Evolutionary conservation across 2,113 vertebrate species (phyloP), one percentile per base, ranked within the genome.

Genomic region (Pagrus major): DNA sequence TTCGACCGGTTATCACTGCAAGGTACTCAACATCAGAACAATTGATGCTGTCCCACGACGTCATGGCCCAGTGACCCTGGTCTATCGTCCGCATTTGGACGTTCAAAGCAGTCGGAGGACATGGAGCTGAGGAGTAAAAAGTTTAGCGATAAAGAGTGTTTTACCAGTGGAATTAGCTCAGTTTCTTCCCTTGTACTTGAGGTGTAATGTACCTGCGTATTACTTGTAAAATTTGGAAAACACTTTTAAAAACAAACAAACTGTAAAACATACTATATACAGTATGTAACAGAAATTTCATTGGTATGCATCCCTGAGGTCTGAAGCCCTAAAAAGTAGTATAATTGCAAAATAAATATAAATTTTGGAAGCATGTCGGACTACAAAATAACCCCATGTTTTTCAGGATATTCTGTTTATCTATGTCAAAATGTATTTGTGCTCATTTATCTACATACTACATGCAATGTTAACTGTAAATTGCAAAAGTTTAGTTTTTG

Each of bases 21-120:
- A 91, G 74, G 80, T 95, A 95, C 1, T 92, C 84, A 0, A 91
- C 89, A 0, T 39, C 44, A 3, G 91, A 37, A 79, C 95, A 96
- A 23, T 68, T 11, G 39, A 94, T 90, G 0, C 7, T 44, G 39
- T 49, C 75, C 94, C 95, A 96, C 33, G 69, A 86, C 20, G 76
- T 81, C 77, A 73, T 91, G 58, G 89, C 80, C 78, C 94, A 91
- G 72, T 92, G 79, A 11, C 11, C 3, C 1, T 71, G 33, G 15
- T 15, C 84, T 15, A 93, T 90, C 33, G 37, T 70, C 72, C 79
- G 91, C 47, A 89, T 85, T 7, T 44, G 71, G 35, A 94, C 70
- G 0, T 49, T 65, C 23, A 92, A 15, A 29, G 0, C 46, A 58
- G 56, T 71, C 8, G 95, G 95, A 33, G 95, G 71, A 23, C 95